phyloP scores from a whole-genome alignment of 35 echinoderm and acorn worm species.

The Patiria miniata region DNA sequence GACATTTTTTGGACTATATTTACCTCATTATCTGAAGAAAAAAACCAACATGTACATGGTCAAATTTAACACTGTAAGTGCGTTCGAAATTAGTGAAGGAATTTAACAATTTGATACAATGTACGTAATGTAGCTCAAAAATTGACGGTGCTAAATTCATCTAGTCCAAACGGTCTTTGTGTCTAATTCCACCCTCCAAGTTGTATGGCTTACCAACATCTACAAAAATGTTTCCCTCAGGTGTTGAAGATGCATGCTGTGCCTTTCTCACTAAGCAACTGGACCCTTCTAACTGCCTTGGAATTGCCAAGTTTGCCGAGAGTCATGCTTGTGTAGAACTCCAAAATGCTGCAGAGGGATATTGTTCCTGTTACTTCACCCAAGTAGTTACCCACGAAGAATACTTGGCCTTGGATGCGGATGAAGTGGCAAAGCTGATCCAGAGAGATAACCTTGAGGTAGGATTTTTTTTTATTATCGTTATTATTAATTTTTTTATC shows the following conservation, averaged over 20 bases:
- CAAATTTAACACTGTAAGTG: too few species aligned
- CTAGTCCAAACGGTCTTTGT: too few species aligned
- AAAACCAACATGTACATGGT: too few species aligned
- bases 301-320: slow-evolving; percentile 72
- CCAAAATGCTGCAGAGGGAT: slow-evolving; percentile 32
- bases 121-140: too few species aligned
- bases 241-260: slow-evolving; percentile 33
- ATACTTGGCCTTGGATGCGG: slow-evolving; percentile 33
- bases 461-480: not conserved
- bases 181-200: too few species aligned
- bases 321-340: slow-evolving; percentile 49
- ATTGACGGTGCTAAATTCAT: too few species aligned
- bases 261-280: slow-evolving; percentile 39
- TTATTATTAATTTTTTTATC: too few species aligned
- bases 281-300: slow-evolving; percentile 53
- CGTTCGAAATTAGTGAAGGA: too few species aligned
- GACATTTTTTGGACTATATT: too few species aligned
- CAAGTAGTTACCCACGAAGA: slow-evolving; percentile 54
- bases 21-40: too few species aligned
- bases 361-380: slow-evolving; percentile 48
- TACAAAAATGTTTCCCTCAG: not conserved
- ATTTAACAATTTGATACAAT: too few species aligned
- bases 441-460: slow-evolving; percentile 73
- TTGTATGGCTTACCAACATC: too few species aligned
- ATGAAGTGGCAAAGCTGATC: slow-evolving; percentile 48